Evolutionary conservation across 2,113 vertebrate species (phyloP).

Genomic region (Calonectris borealis): DNA sequence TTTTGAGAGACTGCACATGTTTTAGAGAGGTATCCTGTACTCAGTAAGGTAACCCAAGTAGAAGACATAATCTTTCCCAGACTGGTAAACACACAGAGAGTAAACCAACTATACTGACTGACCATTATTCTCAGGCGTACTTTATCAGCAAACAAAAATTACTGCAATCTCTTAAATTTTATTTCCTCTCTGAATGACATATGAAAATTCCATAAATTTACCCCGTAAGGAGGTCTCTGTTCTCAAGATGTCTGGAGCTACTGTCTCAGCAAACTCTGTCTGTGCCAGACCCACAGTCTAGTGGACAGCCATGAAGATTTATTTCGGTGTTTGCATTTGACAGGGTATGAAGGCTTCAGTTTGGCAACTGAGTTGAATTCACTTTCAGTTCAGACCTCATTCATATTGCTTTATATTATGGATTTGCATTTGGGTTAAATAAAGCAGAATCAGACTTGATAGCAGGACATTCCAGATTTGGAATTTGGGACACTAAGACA

Average conservation of each 20-base stretch:
- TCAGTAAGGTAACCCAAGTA: background rate
- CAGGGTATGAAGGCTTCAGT: background rate
- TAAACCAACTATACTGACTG: background rate
- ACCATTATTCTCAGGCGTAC: background rate
- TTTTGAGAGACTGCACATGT: background rate
- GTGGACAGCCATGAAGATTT: background rate
- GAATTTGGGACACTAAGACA: background rate
- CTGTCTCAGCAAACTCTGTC: background rate
- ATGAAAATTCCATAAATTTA: background rate
- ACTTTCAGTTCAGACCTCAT: background rate
- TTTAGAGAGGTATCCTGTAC: background rate
- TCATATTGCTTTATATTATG: background rate
- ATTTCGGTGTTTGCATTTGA: background rate
- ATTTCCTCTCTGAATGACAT: background rate
- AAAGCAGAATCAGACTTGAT: background rate
- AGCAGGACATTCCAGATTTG: background rate
- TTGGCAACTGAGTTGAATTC: background rate
- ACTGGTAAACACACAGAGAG: background rate
- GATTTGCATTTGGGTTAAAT: background rate
- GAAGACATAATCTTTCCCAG: background rate
- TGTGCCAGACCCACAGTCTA: background rate
- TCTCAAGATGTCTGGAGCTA: background rate
- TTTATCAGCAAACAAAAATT: background rate
- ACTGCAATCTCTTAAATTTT: background rate
- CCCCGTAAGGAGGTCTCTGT: background rate